Conservation (phyloP, 1,140 invertebrate species). For the Drosophila willistoni region DNA sequence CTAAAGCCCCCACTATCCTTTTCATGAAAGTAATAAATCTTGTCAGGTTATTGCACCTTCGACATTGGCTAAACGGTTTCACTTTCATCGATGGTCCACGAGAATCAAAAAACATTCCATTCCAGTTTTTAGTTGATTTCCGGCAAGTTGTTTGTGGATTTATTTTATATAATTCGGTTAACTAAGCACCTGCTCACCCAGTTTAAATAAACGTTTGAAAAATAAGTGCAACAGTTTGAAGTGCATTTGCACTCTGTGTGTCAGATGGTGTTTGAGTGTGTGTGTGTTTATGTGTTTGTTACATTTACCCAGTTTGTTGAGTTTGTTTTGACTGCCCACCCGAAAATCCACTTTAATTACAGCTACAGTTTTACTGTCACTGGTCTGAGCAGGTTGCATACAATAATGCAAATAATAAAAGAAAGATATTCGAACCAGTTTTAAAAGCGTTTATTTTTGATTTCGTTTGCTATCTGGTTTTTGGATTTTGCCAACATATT, state of each 20-base stretch:
- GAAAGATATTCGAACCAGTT: constrained; percentile 45
- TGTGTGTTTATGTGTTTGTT: constrained; percentile 4
- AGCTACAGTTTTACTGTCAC: constrained; percentile 47
- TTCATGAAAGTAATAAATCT: too few relatives aligned
- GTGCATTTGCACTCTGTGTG: constrained; percentile 12
- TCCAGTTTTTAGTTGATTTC: not conserved
- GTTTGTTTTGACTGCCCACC: constrained; percentile 32
- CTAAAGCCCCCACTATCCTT: too few relatives aligned
- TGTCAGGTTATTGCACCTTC: too few relatives aligned
- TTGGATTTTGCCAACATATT: too few relatives aligned
- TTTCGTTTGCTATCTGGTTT: not conserved
- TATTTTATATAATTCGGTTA: constrained; percentile 6
- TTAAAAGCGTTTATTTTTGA: constrained; percentile 20
- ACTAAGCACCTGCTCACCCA: constrained; percentile 22
- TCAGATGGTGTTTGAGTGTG: not conserved
- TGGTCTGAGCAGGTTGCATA: constrained; percentile 40
- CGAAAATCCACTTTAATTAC: constrained; percentile 44
- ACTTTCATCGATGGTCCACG: too few relatives aligned
- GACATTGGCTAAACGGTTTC: too few relatives aligned
- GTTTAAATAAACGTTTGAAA: not conserved
- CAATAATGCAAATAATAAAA: constrained; percentile 43
- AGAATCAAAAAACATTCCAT: not conserved
- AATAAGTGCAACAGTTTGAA: constrained; percentile 5
- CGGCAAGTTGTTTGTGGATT: not conserved
- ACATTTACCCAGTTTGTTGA: constrained; percentile 41